phyloP scores from a whole-genome alignment of 2,888 invertebrate species.

The Nesidiocoris tenuis region DNA sequence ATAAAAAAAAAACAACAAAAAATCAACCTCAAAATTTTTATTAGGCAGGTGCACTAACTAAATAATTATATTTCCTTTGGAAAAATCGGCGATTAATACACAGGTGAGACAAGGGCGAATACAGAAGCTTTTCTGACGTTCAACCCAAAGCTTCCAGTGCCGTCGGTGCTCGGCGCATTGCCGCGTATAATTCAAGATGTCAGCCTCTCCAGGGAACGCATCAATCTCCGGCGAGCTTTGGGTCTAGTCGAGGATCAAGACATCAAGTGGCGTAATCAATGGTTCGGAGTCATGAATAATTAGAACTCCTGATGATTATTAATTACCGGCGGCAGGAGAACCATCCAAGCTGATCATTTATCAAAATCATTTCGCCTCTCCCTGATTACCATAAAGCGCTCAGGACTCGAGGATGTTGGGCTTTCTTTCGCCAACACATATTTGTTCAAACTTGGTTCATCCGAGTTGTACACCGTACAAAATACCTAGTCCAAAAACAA shows the following conservation, averaged over 20 bases:
- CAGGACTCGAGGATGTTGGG: not conserved
- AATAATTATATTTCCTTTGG: too few relatives aligned
- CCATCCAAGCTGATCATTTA: constrained; percentile 38
- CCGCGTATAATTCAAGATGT: constrained; percentile 27
- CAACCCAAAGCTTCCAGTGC: not conserved
- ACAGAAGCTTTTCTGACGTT: not conserved
- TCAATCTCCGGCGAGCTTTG: constrained; percentile 26
- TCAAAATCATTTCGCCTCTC: constrained; percentile 35
- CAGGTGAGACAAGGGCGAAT: too few relatives aligned
- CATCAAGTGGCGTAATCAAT: constrained; percentile 42
- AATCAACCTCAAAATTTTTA: too few relatives aligned
- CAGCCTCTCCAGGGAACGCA: constrained; percentile 23
- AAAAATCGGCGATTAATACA: too few relatives aligned
- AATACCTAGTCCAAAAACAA: too few relatives aligned
- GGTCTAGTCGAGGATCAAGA: constrained; percentile 25
- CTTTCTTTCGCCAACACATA: too few relatives aligned
- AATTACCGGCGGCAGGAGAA: constrained; percentile 35
- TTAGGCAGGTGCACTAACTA: too few relatives aligned
- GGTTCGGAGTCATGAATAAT: constrained; percentile 34
- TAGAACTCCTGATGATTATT: constrained; percentile 41
- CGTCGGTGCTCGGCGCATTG: not conserved
- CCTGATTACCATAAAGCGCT: constrained; percentile 35
- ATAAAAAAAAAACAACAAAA: too few relatives aligned
- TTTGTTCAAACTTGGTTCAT: too few relatives aligned
- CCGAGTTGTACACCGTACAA: too few relatives aligned